Percentiles rank a stretch among this genome's conserved stretches.
Conservation (phyloP, 2,797 vertebrate genomes). For the Enteromius treurensis region DNA sequence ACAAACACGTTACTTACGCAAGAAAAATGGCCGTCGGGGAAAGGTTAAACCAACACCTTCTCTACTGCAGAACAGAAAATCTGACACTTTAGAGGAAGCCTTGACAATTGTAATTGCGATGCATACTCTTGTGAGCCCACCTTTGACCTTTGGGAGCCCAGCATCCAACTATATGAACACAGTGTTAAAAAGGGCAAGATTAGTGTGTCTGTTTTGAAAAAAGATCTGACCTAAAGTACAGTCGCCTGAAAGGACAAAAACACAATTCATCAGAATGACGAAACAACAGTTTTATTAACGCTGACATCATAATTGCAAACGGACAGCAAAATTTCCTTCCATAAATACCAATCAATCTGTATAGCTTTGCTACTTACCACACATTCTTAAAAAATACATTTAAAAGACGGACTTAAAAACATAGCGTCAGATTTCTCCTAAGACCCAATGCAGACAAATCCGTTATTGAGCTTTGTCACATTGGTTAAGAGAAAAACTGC, state of each 20-base stretch:
- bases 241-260: constrained; percentile 34
- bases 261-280: constrained; percentile 42
- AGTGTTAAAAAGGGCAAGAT: constrained; percentile 55
- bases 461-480: constrained; percentile 55
- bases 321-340: constrained; percentile 40
- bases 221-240: constrained; percentile 20
- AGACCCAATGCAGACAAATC: constrained; percentile 43
- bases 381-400: constrained; percentile 32
- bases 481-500: constrained; percentile 56
- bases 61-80: constrained; percentile 38
- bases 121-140: constrained; percentile 48
- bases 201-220: constrained; percentile 48
- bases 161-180: constrained; percentile 33
- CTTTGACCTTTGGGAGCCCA: constrained; percentile 43
- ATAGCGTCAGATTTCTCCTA: constrained; percentile 44
- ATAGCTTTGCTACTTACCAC: constrained; percentile 54
- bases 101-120: constrained; percentile 59
- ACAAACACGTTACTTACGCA: constrained; percentile 59
- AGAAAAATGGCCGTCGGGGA: constrained; percentile 65
- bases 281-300: constrained; percentile 24
- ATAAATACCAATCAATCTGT: constrained; percentile 59
- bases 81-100: constrained; percentile 50
- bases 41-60: constrained; percentile 72
- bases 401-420: constrained; percentile 39
- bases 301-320: constrained; percentile 49